Conservation (phyloP, 2,797 vertebrate genomes). For the Alosa sapidissima region DNA sequence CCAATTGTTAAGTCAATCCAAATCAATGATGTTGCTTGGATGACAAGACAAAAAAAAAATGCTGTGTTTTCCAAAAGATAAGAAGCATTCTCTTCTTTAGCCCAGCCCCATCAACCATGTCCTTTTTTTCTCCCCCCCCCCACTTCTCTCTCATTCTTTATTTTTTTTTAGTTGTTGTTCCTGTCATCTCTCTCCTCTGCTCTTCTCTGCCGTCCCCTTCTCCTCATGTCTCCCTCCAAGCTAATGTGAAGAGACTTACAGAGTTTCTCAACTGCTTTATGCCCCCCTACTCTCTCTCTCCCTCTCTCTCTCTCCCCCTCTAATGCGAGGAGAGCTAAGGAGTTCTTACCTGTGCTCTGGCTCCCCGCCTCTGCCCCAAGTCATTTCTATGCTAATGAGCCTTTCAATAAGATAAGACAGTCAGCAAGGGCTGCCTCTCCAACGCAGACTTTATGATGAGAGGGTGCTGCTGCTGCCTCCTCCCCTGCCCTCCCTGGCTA, state of each 20-base stretch:
- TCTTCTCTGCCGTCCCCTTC: neutral
- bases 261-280: conserved; percentile 25
- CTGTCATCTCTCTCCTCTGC: conserved; percentile 31
- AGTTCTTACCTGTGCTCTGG: conserved; percentile 56
- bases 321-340: neutral
- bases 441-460: conserved; percentile 64
- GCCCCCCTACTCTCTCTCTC: neutral
- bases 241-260: conserved; percentile 43
- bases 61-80: conserved; percentile 17
- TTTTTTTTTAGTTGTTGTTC: conserved; percentile 34
- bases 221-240: conserved; percentile 38
- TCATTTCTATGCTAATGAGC: conserved; percentile 77
- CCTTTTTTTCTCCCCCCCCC: neutral
- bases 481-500: conserved; percentile 60
- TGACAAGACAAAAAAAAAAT: neutral
- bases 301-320: conserved; percentile 22
- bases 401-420: conserved; percentile 72
- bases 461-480: conserved; percentile 69
- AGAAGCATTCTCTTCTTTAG: neutral
- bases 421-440: conserved; percentile 59
- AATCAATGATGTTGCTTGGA: neutral
- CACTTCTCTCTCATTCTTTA: conserved; percentile 11
- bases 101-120: neutral
- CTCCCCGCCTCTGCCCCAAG: conserved; percentile 70
- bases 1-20: conserved; percentile 3